phyloP scores from a whole-genome alignment of 2,888 invertebrate genomes.

The Stramonita haemastoma region DNA sequence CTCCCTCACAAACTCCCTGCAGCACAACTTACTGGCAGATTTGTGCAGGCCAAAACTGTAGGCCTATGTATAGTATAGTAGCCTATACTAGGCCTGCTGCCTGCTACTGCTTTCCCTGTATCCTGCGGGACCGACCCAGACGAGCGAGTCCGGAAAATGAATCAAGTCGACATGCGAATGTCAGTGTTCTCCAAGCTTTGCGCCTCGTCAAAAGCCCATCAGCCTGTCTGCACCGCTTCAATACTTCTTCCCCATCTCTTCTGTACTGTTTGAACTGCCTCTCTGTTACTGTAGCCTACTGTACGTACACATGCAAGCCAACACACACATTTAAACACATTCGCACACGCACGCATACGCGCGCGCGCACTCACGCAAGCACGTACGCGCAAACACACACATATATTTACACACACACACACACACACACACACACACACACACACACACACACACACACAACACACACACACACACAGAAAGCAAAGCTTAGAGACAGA shows the following conservation, averaged over 20 bases:
- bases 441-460: not conserved
- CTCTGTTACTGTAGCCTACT: not conserved
- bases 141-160: not conserved
- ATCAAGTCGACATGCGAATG: slow-evolving; percentile 23
- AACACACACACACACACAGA: not conserved
- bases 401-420: not conserved
- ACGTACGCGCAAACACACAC: not conserved
- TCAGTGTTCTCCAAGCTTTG: slow-evolving; percentile 24
- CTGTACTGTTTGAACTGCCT: slow-evolving; percentile 35
- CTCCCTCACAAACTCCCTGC: too few species aligned
- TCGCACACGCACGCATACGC: not conserved
- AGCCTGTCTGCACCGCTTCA: slow-evolving; percentile 18
- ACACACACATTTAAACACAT: not conserved
- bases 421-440: not conserved
- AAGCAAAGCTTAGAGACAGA: not conserved
- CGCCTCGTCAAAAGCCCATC: slow-evolving; percentile 36
- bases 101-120: too few species aligned
- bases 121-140: too few species aligned
- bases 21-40: too few species aligned
- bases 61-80: not conserved
- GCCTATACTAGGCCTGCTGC: not conserved
- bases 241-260: slow-evolving; percentile 16
- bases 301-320: not conserved
- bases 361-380: not conserved
- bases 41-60: not conserved